Evolutionary conservation across 2,888 invertebrate genomes (phyloP).

Genomic region (Calliphora vomitoria): DNA sequence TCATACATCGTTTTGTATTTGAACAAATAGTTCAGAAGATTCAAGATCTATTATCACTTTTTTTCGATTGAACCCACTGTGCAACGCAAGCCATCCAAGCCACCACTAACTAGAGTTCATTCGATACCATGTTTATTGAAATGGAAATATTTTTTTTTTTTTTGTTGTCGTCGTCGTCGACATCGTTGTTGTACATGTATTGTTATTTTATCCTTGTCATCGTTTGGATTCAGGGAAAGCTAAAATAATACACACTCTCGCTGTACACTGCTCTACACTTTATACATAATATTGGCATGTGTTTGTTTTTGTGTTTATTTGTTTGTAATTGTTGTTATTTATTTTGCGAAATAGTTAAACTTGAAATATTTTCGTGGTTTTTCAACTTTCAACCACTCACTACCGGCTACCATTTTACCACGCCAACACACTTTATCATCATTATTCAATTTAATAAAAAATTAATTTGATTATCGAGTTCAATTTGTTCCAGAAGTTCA

Average conservation of each 20-base stretch:
- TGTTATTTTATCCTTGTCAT: slow-evolving; percentile 61
- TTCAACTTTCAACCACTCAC: not conserved
- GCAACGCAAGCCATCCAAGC: not conserved
- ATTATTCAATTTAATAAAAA: slow-evolving; percentile 7
- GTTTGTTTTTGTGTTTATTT: slow-evolving; percentile 1
- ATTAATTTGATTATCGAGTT: slow-evolving; percentile 28
- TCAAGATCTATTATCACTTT: too few species aligned
- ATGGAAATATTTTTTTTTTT: slow-evolving; percentile 46
- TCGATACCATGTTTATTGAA: slow-evolving; percentile 54
- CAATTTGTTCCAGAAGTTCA: slow-evolving; percentile 38
- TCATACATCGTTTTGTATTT: too few species aligned
- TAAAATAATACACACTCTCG: slow-evolving; percentile 12
- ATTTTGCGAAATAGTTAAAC: slow-evolving; percentile 28
- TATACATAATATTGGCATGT: slow-evolving; percentile 5
- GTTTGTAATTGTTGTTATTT: not conserved
- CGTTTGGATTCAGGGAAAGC: slow-evolving; percentile 27
- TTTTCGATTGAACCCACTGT: too few species aligned
- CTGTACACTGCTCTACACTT: not conserved
- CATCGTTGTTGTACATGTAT: not conserved
- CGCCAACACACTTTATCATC: slow-evolving; percentile 1
- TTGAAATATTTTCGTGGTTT: slow-evolving; percentile 59
- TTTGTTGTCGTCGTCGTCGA: slow-evolving; percentile 2
- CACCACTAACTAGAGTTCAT: slow-evolving; percentile 32
- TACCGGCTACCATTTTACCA: not conserved
- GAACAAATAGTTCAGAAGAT: too few species aligned